Evolutionary conservation across 2,113 vertebrate species (phyloP).

Genomic region (Pachycephala philippinensis): DNA sequence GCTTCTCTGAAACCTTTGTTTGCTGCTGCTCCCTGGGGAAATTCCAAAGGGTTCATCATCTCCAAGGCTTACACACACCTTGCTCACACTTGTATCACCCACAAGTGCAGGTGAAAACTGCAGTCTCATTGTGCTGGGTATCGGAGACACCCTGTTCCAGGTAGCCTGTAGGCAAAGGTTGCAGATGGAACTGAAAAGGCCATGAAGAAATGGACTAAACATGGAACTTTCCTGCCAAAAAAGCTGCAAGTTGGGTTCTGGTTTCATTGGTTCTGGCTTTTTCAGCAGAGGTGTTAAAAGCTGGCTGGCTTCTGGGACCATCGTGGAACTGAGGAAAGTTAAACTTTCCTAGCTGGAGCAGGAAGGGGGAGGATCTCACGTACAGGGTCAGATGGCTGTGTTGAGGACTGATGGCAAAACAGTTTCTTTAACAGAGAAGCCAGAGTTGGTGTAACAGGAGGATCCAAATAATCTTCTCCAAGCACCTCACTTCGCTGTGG

Average conservation of each 20-base stretch:
- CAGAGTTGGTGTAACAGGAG: background rate
- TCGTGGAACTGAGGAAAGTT: background rate
- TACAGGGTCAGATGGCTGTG: fast-evolving
- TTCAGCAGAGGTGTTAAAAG: background rate
- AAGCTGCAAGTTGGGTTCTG: background rate
- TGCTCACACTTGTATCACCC: background rate
- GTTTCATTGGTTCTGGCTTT: background rate
- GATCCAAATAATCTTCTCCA: background rate
- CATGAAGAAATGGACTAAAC: background rate
- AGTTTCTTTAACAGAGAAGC: background rate
- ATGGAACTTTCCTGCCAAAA: background rate
- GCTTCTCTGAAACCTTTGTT: background rate
- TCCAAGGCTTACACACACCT: background rate
- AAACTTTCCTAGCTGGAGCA: background rate
- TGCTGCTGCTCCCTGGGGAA: slow-evolving; percentile 4
- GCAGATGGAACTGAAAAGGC: background rate
- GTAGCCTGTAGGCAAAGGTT: background rate
- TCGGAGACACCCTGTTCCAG: background rate
- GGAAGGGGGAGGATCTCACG: background rate
- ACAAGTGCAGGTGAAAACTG: background rate
- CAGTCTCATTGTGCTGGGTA: background rate
- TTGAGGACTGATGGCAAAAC: background rate
- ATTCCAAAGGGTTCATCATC: background rate
- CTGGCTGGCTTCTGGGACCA: background rate
- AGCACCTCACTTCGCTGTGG: fast-evolving